A percentile compares a stretch with the other conserved stretches of the same genome.
Evolutionary conservation across 2,888 invertebrate species (phyloP).

Genomic region (Rhogogaster chlorosoma): DNA sequence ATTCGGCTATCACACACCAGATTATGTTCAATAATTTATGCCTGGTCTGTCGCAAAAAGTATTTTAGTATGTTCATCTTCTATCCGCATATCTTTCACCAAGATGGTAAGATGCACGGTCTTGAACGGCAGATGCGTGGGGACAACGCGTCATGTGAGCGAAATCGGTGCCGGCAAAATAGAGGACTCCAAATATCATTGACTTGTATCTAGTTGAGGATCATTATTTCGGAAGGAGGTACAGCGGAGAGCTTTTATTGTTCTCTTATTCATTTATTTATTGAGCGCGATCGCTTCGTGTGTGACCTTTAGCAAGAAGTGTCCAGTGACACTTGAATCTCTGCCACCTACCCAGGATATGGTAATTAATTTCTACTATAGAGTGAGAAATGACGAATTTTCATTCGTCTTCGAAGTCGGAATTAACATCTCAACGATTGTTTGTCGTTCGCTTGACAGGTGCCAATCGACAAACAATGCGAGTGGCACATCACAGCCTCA

Average conservation of each 20-base stretch:
- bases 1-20: not conserved
- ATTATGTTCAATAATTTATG: not conserved
- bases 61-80: not conserved
- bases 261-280: not conserved
- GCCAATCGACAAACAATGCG: constrained; percentile 26
- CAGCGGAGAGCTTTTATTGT: not conserved
- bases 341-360: not conserved
- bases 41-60: not conserved
- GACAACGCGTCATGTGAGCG: not conserved
- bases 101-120: not conserved
- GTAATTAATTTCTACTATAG: not conserved
- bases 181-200: constrained; percentile 5
- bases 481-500: constrained; percentile 39
- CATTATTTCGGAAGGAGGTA: constrained; percentile 22
- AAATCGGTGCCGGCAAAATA: constrained; percentile 23
- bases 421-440: not conserved
- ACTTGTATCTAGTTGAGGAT: not conserved
- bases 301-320: not conserved
- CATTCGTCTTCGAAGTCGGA: not conserved
- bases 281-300: not conserved
- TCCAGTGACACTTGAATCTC: not conserved
- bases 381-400: not conserved
- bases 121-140: constrained; percentile 3
- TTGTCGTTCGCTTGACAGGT: not conserved
- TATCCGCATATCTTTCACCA: not conserved